Conservation (phyloP, 2,888 invertebrate species). For the Rosalia funebris region DNA sequence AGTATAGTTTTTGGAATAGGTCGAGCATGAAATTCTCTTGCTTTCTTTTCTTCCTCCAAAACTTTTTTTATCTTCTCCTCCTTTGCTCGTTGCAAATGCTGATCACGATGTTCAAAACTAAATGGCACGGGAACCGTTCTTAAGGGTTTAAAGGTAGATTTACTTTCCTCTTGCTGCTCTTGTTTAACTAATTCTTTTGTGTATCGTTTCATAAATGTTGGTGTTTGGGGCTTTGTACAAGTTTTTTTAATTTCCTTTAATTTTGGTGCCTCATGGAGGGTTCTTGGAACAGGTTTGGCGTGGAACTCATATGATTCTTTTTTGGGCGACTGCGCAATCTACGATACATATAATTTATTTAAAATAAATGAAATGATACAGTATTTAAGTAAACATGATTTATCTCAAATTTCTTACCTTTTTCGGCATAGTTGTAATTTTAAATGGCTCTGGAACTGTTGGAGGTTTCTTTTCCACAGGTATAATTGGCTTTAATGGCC, state of each 20-base stretch:
- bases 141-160: constrained; percentile 7
- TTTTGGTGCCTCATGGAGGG: constrained; percentile 64
- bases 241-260: constrained; percentile 26
- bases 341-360: constrained; percentile 1
- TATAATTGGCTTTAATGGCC: constrained; percentile 64
- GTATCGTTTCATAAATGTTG: constrained; percentile 43
- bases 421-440: constrained; percentile 66
- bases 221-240: constrained; percentile 45
- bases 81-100: constrained; percentile 67
- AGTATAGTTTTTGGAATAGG: constrained; percentile 67
- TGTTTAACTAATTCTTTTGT: constrained; percentile 14
- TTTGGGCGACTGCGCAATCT: constrained; percentile 29
- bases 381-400: neutral
- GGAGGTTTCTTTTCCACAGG: constrained; percentile 67
- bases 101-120: constrained; percentile 76
- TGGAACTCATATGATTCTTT: constrained; percentile 62
- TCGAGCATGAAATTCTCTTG: constrained; percentile 76
- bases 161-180: constrained; percentile 4
- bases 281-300: constrained; percentile 73
- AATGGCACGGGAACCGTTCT: constrained; percentile 67
- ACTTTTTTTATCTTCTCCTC: constrained; percentile 71
- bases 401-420: constrained; percentile 34
- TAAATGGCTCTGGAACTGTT: constrained; percentile 73
- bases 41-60: constrained; percentile 70
- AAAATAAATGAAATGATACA: neutral